phyloP scores from a whole-genome alignment of 2,888 invertebrate genomes.

The Hypselothyrea guttata region DNA sequence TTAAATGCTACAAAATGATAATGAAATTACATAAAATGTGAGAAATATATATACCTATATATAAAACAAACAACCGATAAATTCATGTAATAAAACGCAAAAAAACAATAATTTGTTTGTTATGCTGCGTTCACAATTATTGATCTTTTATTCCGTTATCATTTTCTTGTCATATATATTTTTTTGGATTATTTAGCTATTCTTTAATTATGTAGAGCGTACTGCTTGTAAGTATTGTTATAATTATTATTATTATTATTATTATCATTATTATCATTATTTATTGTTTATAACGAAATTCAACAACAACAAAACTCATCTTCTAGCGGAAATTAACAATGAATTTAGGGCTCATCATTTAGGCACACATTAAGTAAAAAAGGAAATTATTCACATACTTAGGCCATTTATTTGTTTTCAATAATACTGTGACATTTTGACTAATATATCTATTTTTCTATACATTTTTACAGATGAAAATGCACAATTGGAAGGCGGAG shows the following conservation, averaged over 20 bases:
- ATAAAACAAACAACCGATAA: no score
- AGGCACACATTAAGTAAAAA: constrained; percentile 41
- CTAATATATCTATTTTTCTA: constrained; percentile 38
- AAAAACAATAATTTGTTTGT: constrained; percentile 59
- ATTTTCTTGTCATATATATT: constrained; percentile 9
- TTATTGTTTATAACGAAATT: constrained; percentile 16
- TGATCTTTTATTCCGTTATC: constrained; percentile 14
- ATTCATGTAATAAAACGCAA: constrained; percentile 75
- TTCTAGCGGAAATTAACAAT: constrained; percentile 17
- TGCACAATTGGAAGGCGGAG: constrained; percentile 54
- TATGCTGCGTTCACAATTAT: constrained; percentile 42
- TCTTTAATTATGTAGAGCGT: constrained; percentile 5
- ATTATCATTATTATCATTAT: constrained; percentile 26
- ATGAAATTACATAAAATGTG: constrained; percentile 63
- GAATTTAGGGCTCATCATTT: constrained; percentile 32
- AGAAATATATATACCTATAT: constrained; percentile 57
- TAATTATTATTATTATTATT: constrained; percentile 11
- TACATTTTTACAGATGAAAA: constrained; percentile 56
- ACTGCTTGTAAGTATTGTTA: constrained; percentile 14
- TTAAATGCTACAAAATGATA: constrained; percentile 50
- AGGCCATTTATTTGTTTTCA: background rate
- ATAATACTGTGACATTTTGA: background rate
- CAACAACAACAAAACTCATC: constrained; percentile 5
- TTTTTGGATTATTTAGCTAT: background rate
- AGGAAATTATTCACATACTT: constrained; percentile 10